Evolutionary conservation across 2,113 vertebrate genomes (phyloP), one percentile per base, ranked within the genome.

Genomic region (Symphodus melops): DNA sequence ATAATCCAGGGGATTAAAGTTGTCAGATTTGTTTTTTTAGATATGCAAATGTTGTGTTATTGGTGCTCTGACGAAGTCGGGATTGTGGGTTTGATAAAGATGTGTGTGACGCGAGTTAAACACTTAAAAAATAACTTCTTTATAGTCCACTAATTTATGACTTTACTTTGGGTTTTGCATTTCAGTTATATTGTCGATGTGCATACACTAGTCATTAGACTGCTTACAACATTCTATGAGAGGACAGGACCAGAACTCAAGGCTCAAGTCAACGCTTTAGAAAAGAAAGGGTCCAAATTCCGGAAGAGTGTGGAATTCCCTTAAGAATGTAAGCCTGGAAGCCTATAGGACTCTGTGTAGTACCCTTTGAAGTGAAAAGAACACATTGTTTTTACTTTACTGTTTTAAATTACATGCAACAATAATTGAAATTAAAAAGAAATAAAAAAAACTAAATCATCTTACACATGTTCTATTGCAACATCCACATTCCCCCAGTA

Each of bases 281-380:
- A 58, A 55, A 54, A 1, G 9, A 9, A 48, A 20, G 14, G 57
- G n/a, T 51, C 58, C 13, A 62, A 61, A 79, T 76, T 68, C 64
- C 25, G 75, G 66, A 86, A 85, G 70, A 71, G 39, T 5, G 33
- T 77, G 28, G 41, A 59, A 75, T 75, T 77, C 51, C 69, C 57
- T 36, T 7, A 9, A 56, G 53, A 41, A 49, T 63, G 75, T 66
- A 12, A 7, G 7, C 46, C 16, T 17, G 19, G 37, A 16, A 21
- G 1, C 13, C 28, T 33, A 19, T 5, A 67, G 36, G 9, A 28
- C 9, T 17, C 9, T 36, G 17, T 5, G 6, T 25, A 1, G 17
- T 52, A 36, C 9, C 1, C 33, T 72, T 37, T 58, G 2, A 72
- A 62, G 37, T 28, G n/a, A 41, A 9, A 52, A 3, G 0, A 42